phyloP scores from a whole-genome alignment of 1,140 invertebrate genomes.

The Pachypeltis micranthus region DNA sequence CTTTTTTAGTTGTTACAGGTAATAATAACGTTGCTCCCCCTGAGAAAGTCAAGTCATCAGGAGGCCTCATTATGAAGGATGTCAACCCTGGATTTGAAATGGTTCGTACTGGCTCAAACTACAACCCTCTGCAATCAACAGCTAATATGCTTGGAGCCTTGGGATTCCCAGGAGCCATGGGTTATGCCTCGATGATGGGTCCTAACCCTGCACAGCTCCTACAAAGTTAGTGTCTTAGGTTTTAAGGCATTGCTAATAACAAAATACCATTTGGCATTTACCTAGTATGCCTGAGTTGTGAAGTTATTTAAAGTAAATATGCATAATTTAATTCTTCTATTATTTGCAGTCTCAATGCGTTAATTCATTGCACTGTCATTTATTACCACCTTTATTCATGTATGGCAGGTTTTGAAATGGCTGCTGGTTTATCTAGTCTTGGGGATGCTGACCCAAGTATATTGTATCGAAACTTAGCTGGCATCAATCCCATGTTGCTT shows the following conservation, averaged over 20 bases:
- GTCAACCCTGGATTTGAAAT: slow-evolving; percentile 39
- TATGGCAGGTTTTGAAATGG: slow-evolving; percentile 43
- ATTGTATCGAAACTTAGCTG: slow-evolving; percentile 15
- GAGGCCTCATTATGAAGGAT: slow-evolving; percentile 40
- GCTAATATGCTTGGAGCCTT: slow-evolving; percentile 24
- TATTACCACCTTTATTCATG: no score
- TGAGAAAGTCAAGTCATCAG: slow-evolving; percentile 32
- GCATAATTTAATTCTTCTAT: no score
- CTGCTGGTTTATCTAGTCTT: slow-evolving; percentile 32
- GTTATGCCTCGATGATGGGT: slow-evolving; percentile 19
- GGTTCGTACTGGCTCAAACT: slow-evolving; percentile 26
- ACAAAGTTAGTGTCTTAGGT: slow-evolving; percentile 50
- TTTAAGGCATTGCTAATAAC: background rate
- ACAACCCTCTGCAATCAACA: slow-evolving; percentile 21
- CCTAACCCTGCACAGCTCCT: slow-evolving; percentile 52
- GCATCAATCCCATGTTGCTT: slow-evolving; percentile 11
- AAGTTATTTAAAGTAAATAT: no score
- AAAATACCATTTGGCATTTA: background rate
- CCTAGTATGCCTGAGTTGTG: no score
- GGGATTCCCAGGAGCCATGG: slow-evolving; percentile 21
- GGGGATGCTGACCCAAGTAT: background rate
- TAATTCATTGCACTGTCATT: no score
- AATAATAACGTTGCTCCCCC: no score
- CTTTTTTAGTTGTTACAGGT: no score
- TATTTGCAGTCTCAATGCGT: no score